phyloP scores from a whole-genome alignment of 2,888 invertebrate species.

The Belgica antarctica region DNA sequence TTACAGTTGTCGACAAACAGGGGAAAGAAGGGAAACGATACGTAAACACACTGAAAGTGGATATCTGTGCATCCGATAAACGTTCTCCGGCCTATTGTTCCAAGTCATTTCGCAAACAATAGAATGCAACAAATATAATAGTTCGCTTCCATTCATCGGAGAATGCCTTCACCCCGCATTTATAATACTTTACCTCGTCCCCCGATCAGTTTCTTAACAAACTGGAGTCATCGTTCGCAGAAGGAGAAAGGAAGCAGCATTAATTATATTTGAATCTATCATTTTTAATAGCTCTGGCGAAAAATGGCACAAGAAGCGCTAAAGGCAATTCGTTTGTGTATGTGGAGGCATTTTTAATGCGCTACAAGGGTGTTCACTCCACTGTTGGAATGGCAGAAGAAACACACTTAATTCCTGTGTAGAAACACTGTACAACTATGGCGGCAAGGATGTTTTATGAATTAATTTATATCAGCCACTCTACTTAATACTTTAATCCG shows the following conservation, averaged over 20 bases:
- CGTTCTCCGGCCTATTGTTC: slow-evolving; percentile 5
- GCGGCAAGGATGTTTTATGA: slow-evolving; percentile 34
- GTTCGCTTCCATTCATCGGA: not conserved
- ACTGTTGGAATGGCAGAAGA: too few relatives aligned
- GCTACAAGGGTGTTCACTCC: too few relatives aligned
- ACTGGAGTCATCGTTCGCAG: not conserved
- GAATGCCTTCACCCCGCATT: not conserved
- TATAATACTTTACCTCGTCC: not conserved
- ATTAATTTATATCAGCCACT: slow-evolving; percentile 44
- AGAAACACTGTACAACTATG: not conserved
- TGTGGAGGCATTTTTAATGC: not conserved
- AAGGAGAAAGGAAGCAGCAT: slow-evolving; percentile 4
- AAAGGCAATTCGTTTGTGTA: too few relatives aligned
- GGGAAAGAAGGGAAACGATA: too few relatives aligned
- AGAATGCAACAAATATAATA: slow-evolving; percentile 35
- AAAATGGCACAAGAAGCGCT: too few relatives aligned
- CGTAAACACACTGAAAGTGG: not conserved
- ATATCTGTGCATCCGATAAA: slow-evolving; percentile 7
- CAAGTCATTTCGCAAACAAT: slow-evolving; percentile 31
- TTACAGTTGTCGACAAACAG: too few relatives aligned
- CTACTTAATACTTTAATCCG: slow-evolving; percentile 43
- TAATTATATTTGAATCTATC: slow-evolving; percentile 29
- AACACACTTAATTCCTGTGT: slow-evolving; percentile 29
- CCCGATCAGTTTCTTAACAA: slow-evolving; percentile 5
- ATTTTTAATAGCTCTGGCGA: slow-evolving; percentile 10